These are phyloP conservation scores for Ashinkailepas kermadecensis DNA, from an alignment of 2,888 invertebrate species.

Conservation along the genomic window DNA sequence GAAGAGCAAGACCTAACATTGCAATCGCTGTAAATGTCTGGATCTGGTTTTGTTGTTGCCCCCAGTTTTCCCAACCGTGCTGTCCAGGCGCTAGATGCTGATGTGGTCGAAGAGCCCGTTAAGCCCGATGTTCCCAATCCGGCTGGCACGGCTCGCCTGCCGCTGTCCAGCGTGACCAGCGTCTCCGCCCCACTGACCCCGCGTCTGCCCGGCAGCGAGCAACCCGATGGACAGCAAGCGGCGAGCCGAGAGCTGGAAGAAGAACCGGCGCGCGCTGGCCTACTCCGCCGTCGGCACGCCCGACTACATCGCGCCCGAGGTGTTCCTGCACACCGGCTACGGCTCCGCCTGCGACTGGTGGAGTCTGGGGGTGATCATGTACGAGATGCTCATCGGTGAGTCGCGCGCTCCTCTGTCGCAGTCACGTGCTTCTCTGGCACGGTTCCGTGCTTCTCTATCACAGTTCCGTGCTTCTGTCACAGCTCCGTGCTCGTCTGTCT, in stretches of 20 bases:
- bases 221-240: conserved; percentile 95
- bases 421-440: too few species aligned
- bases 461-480: too few species aligned
- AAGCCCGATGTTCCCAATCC: too few species aligned
- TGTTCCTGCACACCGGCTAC: conserved; percentile 68
- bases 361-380: conserved; percentile 99
- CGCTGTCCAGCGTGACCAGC: conserved; percentile 32
- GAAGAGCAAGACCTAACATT: too few species aligned
- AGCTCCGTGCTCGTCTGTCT: too few species aligned
- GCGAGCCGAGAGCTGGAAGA: conserved; percentile 98
- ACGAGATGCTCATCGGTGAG: conserved; percentile 96
- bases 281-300: conserved; percentile 96
- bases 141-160: neutral
- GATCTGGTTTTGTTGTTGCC: too few species aligned
- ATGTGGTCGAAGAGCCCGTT: too few species aligned
- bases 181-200: conserved; percentile 12
- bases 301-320: conserved; percentile 99
- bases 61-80: too few species aligned
- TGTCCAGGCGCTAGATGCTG: too few species aligned
- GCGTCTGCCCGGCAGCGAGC: conserved; percentile 46
- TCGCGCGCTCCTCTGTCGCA: too few species aligned
- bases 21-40: too few species aligned
- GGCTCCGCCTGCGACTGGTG: conserved; percentile 99
- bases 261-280: conserved; percentile 88
- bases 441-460: too few species aligned